Evolutionary conservation across 2,797 vertebrate species (phyloP).

Genomic region (Scyliorhinus canicula): DNA sequence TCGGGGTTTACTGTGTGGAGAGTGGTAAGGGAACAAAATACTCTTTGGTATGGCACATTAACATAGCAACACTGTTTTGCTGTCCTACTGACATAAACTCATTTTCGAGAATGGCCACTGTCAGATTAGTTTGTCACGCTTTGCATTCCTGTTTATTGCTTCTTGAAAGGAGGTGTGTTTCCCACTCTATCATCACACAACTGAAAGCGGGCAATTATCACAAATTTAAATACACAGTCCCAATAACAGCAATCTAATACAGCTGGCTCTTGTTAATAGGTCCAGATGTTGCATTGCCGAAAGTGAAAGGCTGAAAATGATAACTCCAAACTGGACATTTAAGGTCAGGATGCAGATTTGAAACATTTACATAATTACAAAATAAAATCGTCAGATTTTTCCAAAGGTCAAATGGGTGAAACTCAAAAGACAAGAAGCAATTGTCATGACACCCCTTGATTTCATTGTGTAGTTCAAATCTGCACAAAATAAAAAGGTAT

Average conservation of each 20-base stretch:
- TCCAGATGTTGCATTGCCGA: slow-evolving; percentile 10
- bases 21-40: too few relatives aligned
- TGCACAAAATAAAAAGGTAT: too few relatives aligned
- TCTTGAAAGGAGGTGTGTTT: slow-evolving; percentile 4
- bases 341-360: slow-evolving; percentile 25
- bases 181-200: background rate
- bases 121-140: background rate
- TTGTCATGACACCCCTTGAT: background rate
- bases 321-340: background rate
- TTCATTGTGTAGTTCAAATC: background rate
- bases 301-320: background rate
- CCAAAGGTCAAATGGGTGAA: background rate
- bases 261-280: slow-evolving; percentile 3
- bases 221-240: background rate
- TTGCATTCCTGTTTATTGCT: background rate
- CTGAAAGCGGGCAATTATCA: background rate
- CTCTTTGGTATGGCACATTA: too few relatives aligned
- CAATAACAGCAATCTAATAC: background rate
- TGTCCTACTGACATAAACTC: background rate
- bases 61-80: too few relatives aligned
- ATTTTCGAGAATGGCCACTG: background rate
- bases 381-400: slow-evolving; percentile 24
- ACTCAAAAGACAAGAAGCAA: background rate
- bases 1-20: too few relatives aligned
- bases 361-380: background rate